phyloP scores from a whole-genome alignment of 2,113 vertebrate genomes.

The Aphelocoma coerulescens region DNA sequence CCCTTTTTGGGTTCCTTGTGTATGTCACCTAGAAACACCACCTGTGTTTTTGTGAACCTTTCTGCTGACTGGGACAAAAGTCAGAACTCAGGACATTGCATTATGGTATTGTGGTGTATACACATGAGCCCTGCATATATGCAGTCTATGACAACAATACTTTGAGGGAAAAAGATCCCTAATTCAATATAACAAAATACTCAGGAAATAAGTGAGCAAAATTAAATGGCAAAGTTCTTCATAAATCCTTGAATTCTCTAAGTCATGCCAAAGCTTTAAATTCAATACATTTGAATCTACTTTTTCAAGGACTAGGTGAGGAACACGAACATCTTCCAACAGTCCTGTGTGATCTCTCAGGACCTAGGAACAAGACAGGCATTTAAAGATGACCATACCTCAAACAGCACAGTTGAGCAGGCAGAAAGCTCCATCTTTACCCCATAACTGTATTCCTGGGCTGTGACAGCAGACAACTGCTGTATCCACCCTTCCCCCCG shows the following conservation, averaged over 20 bases:
- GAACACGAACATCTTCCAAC: neutral
- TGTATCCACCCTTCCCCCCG: accelerated
- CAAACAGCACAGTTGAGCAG: neutral
- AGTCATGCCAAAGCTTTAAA: neutral
- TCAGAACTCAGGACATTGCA: neutral
- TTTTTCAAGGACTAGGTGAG: neutral
- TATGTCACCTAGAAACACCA: neutral
- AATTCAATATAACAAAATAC: neutral
- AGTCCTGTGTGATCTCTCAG: neutral
- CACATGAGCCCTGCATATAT: neutral
- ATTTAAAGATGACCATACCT: neutral
- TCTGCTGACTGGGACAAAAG: neutral
- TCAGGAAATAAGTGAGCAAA: neutral
- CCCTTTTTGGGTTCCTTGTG: neutral
- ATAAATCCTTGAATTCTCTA: neutral
- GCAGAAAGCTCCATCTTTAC: neutral
- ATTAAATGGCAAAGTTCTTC: neutral
- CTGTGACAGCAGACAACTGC: neutral
- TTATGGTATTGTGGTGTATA: neutral
- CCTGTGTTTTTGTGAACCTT: neutral
- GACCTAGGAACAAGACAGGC: neutral
- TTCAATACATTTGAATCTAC: neutral
- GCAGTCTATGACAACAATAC: neutral
- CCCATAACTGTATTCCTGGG: neutral
- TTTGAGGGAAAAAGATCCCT: neutral